phyloP scores from a whole-genome alignment of 2,797 vertebrate species.

The Anabacerthia variegaticeps region DNA sequence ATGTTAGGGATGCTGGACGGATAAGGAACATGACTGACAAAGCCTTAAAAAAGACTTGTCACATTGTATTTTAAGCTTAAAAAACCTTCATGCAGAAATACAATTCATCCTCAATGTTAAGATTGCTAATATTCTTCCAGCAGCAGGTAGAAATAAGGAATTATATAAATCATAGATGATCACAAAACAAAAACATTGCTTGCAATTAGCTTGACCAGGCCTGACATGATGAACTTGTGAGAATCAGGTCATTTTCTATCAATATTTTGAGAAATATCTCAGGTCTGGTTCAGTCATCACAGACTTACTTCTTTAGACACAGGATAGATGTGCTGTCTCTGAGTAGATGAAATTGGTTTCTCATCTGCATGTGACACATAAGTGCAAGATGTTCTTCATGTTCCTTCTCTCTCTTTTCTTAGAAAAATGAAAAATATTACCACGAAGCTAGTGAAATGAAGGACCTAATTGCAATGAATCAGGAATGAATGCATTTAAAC shows the following conservation, averaged over 20 bases:
- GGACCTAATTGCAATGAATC: not conserved
- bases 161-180: not conserved
- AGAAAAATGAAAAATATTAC: not conserved
- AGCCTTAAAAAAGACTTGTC: not conserved
- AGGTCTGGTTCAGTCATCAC: not conserved
- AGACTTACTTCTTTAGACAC: not conserved
- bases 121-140: not conserved
- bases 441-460: not conserved
- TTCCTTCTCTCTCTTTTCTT: not conserved
- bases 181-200: not conserved
- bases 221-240: not conserved
- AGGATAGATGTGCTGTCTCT: not conserved
- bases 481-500: not conserved
- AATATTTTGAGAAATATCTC: not conserved
- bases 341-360: not conserved
- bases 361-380: not conserved
- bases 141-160: not conserved
- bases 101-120: not conserved
- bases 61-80: not conserved
- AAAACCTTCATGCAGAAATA: not conserved
- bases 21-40: not conserved
- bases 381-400: not conserved
- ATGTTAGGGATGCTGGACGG: not conserved
- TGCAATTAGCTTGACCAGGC: not conserved
- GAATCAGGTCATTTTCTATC: not conserved